A percentile compares a stretch with the other conserved stretches of the same genome.
Evolutionary conservation across 2,113 vertebrate species (phyloP).

Genomic region (Seriola aureovittata): DNA sequence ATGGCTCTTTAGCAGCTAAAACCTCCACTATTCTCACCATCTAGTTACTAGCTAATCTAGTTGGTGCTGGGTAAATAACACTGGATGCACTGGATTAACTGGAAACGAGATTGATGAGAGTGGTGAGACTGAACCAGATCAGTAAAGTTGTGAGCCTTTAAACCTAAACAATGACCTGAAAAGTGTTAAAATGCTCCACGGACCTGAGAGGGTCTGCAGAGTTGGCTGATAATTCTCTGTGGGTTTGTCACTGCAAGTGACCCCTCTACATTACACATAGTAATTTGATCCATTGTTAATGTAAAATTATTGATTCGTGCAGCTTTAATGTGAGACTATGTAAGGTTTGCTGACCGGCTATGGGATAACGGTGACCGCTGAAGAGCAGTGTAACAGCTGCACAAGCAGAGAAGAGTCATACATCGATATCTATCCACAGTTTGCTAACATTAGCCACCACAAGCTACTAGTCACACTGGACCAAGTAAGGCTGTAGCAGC

Average conservation of each 20-base stretch:
- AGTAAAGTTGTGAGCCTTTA: background rate
- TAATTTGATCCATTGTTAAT: background rate
- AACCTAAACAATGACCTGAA: background rate
- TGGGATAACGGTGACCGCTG: background rate
- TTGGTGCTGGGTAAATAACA: background rate
- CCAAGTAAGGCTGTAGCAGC: background rate
- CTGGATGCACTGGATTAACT: background rate
- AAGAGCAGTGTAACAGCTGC: background rate
- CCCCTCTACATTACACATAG: background rate
- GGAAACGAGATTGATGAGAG: background rate
- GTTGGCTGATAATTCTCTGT: background rate
- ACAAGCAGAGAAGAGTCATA: background rate
- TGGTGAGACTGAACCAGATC: background rate
- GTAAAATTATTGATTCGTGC: background rate
- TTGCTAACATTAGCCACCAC: background rate
- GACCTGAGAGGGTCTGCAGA: too few species aligned
- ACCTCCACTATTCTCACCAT: background rate
- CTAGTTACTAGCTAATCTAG: background rate
- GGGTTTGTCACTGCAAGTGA: background rate
- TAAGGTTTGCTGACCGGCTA: background rate
- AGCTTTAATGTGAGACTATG: background rate
- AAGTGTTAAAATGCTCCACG: background rate
- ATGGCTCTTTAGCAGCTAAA: background rate
- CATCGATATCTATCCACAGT: background rate
- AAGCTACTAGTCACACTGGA: background rate